Base-by-base conservation (phyloP, 2,113 vertebrate genomes). In the Dendrocopos noguchii region DNA sequence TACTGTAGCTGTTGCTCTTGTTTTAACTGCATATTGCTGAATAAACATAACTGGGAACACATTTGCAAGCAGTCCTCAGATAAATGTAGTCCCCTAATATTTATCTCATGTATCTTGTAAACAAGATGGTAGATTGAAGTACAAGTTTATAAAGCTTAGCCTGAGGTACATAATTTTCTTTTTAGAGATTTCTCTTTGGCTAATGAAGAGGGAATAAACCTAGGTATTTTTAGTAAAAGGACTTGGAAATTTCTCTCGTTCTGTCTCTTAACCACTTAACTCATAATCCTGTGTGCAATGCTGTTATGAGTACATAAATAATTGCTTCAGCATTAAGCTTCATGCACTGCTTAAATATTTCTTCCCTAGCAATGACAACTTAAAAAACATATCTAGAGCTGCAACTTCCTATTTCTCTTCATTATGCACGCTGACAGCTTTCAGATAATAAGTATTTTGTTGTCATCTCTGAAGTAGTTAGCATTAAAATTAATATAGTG, bases 221-320 rank as follows among this genome's bases (percentile, higher is more conserved):
- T n/a, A 64, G 39, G 53, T 85, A 84, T 78, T 56, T 86, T 93
- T 82, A 74, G 91, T 18, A 46, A 57, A 72, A 76, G 16, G 59
- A 57, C 12, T 65, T 79, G 20, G n/a, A 94, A 95, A 93, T 87
- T 47, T 87, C 75, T 92, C 61, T 88, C 53, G 34, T 63, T 67
- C 56, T 46, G 55, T 94, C 75, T 93, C 50, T n/a, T 81, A 94
- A 79, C 57, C 59, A 79, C 50, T 84, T 93, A 77, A 53, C 20
- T 91, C 72, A 31, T 87, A 96, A 95, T 95, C 85, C 63, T 76
- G 13, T 56, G 61, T 55, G 27, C 88, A 90, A 81, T 75, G 66
- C 75, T 96, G 83, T 94, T 94, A 95, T 50, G 88, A 89, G 84
- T 84, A 34, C 36, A 47, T 77, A 74, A 89, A 92, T 60, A 80